Conservation (phyloP, 2,888 invertebrate genomes). For the Cantharis rustica region DNA sequence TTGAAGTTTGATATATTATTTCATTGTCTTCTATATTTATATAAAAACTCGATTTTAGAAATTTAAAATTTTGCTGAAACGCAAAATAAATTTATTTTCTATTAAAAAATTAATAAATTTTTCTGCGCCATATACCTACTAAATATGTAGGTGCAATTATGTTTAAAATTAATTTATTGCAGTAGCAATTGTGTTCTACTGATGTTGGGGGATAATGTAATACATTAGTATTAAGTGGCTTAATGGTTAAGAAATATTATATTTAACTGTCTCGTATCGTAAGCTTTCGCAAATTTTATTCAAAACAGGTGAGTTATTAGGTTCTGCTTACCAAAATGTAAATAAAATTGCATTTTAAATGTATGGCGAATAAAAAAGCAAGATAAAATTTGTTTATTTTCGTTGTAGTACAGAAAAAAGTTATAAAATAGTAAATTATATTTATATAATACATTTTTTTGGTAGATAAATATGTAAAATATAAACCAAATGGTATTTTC, state of each 20-base stretch:
- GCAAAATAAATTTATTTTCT: background rate
- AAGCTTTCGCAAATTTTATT: background rate
- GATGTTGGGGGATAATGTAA: background rate
- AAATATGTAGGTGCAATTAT: background rate
- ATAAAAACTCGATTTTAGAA: background rate
- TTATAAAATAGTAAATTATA: background rate
- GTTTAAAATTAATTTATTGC: background rate
- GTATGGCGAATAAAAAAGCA: background rate
- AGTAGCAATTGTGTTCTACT: background rate
- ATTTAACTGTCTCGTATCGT: background rate
- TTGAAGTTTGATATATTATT: background rate
- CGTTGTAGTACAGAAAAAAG: background rate
- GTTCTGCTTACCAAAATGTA: background rate
- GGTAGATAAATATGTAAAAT: background rate
- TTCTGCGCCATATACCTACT: background rate
- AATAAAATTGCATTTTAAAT: background rate
- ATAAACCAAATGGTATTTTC: background rate
- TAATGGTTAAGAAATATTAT: conserved; percentile 3
- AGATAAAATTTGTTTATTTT: background rate
- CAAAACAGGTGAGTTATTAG: background rate
- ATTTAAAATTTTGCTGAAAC: background rate
- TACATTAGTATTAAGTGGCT: background rate
- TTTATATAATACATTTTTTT: background rate
- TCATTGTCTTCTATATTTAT: background rate
- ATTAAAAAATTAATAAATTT: background rate